These are phyloP conservation scores for Mastomys natalensis DNA, from an alignment of 2,113 vertebrate species.

Conservation along the genomic window DNA sequence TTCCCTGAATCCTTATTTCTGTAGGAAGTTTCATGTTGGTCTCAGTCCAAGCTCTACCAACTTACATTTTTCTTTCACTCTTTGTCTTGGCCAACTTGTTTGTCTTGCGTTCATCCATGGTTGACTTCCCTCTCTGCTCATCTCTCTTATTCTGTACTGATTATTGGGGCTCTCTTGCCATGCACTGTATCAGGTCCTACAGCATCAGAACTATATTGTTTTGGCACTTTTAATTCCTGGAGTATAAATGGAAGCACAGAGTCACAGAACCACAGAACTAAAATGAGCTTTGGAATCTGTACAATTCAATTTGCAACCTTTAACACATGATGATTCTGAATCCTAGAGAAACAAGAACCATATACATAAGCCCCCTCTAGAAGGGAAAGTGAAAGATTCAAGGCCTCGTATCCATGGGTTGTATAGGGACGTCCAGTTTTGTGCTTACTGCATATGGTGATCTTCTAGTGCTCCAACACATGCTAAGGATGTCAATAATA, in stretches of 20 bases:
- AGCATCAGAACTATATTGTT: slow-evolving; percentile 65
- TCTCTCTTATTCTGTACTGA: slow-evolving; percentile 52
- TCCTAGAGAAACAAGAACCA: neutral
- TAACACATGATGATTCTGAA: slow-evolving; percentile 30
- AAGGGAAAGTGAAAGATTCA: neutral
- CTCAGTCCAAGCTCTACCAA: neutral
- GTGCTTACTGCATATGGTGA: neutral
- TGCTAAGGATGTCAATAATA: neutral
- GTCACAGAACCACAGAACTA: slow-evolving; percentile 48
- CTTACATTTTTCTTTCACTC: slow-evolving; percentile 42
- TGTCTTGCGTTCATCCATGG: slow-evolving; percentile 58
- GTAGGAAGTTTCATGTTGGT: neutral
- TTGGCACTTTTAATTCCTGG: slow-evolving; percentile 44
- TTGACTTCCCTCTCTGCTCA: slow-evolving; percentile 45
- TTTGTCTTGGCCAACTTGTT: slow-evolving; percentile 54
- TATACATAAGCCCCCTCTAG: neutral
- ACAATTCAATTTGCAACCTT: neutral
- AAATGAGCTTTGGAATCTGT: slow-evolving; percentile 37
- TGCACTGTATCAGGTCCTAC: slow-evolving; percentile 26
- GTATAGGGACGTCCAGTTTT: neutral
- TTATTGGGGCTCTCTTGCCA: slow-evolving; percentile 54
- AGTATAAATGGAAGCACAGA: slow-evolving; percentile 22
- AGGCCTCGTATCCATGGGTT: neutral
- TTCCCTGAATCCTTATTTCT: slow-evolving; percentile 14
- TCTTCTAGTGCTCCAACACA: neutral